Evolutionary conservation across 2,113 vertebrate genomes (phyloP).

Genomic region (Tragulus kanchil): DNA sequence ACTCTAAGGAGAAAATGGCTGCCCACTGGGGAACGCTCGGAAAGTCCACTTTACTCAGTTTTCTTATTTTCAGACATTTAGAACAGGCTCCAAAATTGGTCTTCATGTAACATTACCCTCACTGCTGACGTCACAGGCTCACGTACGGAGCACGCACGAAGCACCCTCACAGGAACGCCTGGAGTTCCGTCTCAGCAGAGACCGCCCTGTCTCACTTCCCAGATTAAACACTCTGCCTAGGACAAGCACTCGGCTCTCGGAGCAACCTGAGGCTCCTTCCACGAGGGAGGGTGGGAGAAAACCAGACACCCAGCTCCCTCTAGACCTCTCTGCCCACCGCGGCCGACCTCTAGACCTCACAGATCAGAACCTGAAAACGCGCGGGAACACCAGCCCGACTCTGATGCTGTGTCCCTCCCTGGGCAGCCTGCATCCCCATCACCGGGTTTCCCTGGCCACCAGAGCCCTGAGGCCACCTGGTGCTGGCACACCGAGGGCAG

Average conservation of each 20-base stretch:
- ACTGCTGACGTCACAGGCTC: neutral
- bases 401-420: neutral
- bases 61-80: neutral
- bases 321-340: neutral
- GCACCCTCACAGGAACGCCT: neutral
- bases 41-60: neutral
- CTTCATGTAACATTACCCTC: neutral
- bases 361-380: too few relatives aligned
- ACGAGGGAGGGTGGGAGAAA: neutral
- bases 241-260: neutral
- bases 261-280: neutral
- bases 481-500: neutral
- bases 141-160: neutral
- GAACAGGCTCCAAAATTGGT: neutral
- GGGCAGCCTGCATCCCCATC: neutral
- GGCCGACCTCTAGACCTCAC: neutral
- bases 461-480: neutral
- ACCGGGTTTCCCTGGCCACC: neutral
- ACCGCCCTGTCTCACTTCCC: neutral
- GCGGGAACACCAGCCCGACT: accelerated
- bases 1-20: neutral
- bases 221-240: neutral
- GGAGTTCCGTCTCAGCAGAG: neutral
- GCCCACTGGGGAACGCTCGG: neutral
- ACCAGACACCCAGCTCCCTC: neutral